Conservation (phyloP, 1,140 invertebrate species). For the Zaprionus nigranus region DNA sequence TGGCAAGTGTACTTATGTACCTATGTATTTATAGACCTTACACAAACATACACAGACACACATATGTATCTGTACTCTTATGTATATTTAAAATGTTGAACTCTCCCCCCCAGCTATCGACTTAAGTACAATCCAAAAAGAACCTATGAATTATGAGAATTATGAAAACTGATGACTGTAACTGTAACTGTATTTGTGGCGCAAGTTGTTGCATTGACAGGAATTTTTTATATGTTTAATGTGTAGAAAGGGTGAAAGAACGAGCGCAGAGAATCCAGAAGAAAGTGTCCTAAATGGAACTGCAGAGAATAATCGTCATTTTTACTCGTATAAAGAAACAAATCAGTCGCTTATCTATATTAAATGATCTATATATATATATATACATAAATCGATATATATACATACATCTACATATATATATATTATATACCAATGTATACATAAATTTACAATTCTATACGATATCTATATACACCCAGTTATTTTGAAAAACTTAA, state of each 20-base stretch:
- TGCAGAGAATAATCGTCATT: slow-evolving; percentile 30
- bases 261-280: slow-evolving; percentile 3
- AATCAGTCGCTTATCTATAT: slow-evolving; percentile 45
- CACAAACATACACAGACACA: slow-evolving; percentile 2
- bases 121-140: slow-evolving; percentile 46
- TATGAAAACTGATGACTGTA: slow-evolving; percentile 54
- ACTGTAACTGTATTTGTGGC: slow-evolving; percentile 54
- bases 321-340: slow-evolving; percentile 22
- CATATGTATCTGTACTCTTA: slow-evolving; percentile 24
- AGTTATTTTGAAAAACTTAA: slow-evolving; percentile 58
- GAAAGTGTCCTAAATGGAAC: slow-evolving; percentile 6
- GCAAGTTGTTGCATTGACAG: slow-evolving; percentile 58
- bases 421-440: slow-evolving; percentile 51
- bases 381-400: slow-evolving; percentile 43
- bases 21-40: slow-evolving; percentile 40
- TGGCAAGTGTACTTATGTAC: slow-evolving; percentile 46
- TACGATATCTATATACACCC: slow-evolving; percentile 62
- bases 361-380: slow-evolving; percentile 39
- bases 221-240: slow-evolving; percentile 44
- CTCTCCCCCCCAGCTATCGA: slow-evolving; percentile 36
- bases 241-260: slow-evolving; percentile 37
- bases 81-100: slow-evolving; percentile 26
- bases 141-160: slow-evolving; percentile 36
- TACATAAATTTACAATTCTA: slow-evolving; percentile 58
- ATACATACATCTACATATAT: slow-evolving; percentile 37